These are phyloP conservation scores for Saturnia pavonia DNA, from an alignment of 2,888 invertebrate genomes.

Conservation along the genomic window DNA sequence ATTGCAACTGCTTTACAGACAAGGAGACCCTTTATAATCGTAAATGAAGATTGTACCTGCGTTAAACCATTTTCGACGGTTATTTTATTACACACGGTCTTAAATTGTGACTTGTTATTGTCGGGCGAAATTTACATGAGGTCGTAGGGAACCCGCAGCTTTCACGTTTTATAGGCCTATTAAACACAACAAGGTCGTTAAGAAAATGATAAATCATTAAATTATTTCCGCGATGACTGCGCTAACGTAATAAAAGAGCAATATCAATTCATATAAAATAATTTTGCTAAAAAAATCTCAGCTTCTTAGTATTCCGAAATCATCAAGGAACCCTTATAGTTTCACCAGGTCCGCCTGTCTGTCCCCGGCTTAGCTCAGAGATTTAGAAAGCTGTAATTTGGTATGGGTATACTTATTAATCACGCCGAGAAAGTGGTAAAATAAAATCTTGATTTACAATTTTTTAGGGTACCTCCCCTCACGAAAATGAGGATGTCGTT, in stretches of 20 bases:
- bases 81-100: conserved; percentile 40
- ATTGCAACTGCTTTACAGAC: neutral
- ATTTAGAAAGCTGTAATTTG: no score
- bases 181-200: conserved; percentile 48
- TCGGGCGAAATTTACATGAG: conserved; percentile 38
- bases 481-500: no score
- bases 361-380: no score
- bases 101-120: conserved; percentile 38
- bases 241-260: conserved; percentile 41
- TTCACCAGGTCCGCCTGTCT: no score
- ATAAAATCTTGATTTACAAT: no score
- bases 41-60: neutral
- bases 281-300: neutral
- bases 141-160: conserved; percentile 20
- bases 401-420: no score
- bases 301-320: no score
- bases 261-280: conserved; percentile 39
- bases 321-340: no score
- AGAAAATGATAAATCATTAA: conserved; percentile 52
- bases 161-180: conserved; percentile 52
- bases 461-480: no score
- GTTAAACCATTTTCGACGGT: conserved; percentile 28
- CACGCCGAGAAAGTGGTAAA: no score
- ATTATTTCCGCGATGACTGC: conserved; percentile 47
- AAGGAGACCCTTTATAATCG: neutral